Percentiles rank a stretch among this genome's conserved stretches.
Evolutionary conservation across 1,140 invertebrate species (phyloP).

Genomic region (Drosophila jambulina): DNA sequence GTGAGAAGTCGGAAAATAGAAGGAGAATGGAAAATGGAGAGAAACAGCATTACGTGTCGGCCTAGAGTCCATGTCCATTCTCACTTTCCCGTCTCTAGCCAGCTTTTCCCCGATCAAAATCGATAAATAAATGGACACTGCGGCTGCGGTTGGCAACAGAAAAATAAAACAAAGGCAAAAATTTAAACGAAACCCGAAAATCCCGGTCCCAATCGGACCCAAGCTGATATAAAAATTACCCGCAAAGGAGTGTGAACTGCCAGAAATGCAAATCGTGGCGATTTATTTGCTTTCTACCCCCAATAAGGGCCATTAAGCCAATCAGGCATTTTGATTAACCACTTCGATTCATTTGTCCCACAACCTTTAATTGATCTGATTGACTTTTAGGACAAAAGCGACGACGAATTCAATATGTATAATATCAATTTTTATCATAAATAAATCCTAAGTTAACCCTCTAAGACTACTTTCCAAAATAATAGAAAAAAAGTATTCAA

Average conservation of each 20-base stretch:
- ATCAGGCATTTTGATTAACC: conserved; percentile 35
- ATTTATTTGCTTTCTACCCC: conserved; percentile 23
- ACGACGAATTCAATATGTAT: no score
- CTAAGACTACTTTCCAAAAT: no score
- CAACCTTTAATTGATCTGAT: conserved; percentile 13
- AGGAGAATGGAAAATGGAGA: not conserved
- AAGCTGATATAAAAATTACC: conserved; percentile 20
- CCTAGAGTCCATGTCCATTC: conserved; percentile 14
- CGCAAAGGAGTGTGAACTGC: conserved; percentile 41
- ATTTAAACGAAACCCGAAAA: not conserved
- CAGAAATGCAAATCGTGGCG: conserved; percentile 26
- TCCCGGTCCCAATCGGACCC: conserved; percentile 9
- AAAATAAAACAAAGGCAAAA: not conserved
- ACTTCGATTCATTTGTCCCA: conserved; percentile 24
- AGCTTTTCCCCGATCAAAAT: conserved; percentile 12
- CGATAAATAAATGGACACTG: conserved; percentile 51
- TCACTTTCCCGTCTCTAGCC: not conserved
- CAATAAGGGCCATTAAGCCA: conserved; percentile 11
- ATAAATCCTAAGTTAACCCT: no score
- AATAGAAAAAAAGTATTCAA: no score
- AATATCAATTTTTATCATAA: no score
- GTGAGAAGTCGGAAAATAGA: not conserved
- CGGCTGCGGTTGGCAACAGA: conserved; percentile 21
- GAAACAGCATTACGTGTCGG: conserved; percentile 29
- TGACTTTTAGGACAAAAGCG: no score